These are phyloP conservation scores for Aepyceros melampus DNA, from an alignment of 2,113 vertebrate species.

Conservation along the genomic window DNA sequence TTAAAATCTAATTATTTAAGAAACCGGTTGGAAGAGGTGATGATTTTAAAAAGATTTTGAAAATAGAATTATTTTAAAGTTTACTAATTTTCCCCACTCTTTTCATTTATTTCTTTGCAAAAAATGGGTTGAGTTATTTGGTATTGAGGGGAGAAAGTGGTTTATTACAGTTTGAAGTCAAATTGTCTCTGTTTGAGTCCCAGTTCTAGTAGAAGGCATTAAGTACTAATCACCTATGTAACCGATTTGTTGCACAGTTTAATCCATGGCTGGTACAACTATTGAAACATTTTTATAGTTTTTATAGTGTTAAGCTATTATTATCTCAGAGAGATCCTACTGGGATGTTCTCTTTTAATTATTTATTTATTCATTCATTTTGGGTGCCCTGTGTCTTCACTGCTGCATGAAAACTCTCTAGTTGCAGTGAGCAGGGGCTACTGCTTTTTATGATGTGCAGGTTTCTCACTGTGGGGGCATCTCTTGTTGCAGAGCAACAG, in stretches of 20 bases:
- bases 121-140: neutral
- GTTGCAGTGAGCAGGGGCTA: neutral
- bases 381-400: neutral
- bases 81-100: neutral
- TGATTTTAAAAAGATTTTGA: neutral
- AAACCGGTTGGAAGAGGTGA: neutral
- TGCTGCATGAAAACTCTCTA: neutral
- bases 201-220: neutral
- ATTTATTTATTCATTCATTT: neutral
- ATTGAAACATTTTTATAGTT: neutral
- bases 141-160: neutral
- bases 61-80: neutral
- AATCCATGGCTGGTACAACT: neutral
- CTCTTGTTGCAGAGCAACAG: neutral
- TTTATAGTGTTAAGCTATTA: neutral
- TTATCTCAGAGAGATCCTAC: neutral
- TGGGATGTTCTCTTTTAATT: neutral
- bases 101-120: neutral
- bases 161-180: neutral
- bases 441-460: neutral
- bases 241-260: neutral
- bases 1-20: neutral
- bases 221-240: neutral
- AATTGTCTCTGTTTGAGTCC: neutral
- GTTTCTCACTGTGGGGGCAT: neutral